Evolutionary conservation across 2,113 vertebrate species (phyloP), one percentile per base, ranked within the genome.

Genomic region (Ellobius talpinus): DNA sequence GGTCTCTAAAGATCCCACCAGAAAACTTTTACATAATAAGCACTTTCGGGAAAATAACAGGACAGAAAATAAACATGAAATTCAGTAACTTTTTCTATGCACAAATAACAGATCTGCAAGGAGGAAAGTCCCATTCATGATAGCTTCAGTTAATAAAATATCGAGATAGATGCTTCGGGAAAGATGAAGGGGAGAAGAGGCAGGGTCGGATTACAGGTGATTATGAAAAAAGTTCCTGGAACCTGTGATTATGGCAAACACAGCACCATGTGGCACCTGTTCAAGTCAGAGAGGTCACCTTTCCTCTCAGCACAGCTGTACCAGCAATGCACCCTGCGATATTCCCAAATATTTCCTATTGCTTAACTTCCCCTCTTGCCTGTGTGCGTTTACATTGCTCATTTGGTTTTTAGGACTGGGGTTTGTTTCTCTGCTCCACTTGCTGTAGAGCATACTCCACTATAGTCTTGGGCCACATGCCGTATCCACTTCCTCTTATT

Each of bases 401-500:
- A 11, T 19, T 45, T 65, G 31, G 6, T 10, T 29, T 5, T 45
- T 42, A 45, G n/a, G 16, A 33, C 61, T 45, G 39, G 16, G 19
- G 39, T 45, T 45, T 21, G 81, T 84, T 85, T 31, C 61, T 45
- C 24, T 65, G 29, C 29, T 31, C 45, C 29, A 31, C 17, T 52
- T 50, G 39, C 39, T 26, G 13, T 12, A 2, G 73, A 45, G 10
- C 11, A 74, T 78, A 50, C 76, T 78, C 29, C 52, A 33, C 12
- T 61, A 2, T 42, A 42, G 24, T 65, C 82, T 65, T 65, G 17
- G 39, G 58, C n/a, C 58, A 11, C 16, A 39, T 14, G 11, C 39
- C 1, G 0, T 19, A 1, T 65, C 42, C 8, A 11, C 7, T n/a
- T 10, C n/a, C 23, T 63, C 55, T 19, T 17, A 31, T 5, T 31